Conservation (phyloP, 2,888 invertebrate genomes). For the Nemurella pictetii region DNA sequence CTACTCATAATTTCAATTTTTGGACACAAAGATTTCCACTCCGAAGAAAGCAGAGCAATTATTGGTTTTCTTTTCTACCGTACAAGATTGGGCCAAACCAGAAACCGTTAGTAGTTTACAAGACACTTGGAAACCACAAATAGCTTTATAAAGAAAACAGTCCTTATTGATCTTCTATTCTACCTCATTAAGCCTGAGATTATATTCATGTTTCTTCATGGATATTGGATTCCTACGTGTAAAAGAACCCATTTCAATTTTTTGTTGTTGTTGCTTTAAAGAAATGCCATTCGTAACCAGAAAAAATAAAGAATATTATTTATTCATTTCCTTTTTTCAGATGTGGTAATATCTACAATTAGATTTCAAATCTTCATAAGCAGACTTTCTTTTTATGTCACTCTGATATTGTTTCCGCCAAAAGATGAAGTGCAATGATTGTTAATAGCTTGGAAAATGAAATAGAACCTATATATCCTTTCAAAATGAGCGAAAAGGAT, state of each 20-base stretch:
- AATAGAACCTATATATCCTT: neutral
- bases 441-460: neutral
- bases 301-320: neutral
- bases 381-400: neutral
- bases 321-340: neutral
- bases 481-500: neutral
- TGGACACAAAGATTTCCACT: slow-evolving; percentile 14
- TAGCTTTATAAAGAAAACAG: slow-evolving; percentile 19
- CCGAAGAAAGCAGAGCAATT: slow-evolving; percentile 4
- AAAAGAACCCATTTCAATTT: neutral
- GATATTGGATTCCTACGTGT: slow-evolving; percentile 4
- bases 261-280: neutral
- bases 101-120: slow-evolving; percentile 24
- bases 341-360: neutral
- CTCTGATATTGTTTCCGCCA: too few relatives aligned
- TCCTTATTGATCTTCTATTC: slow-evolving; percentile 22
- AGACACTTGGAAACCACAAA: slow-evolving; percentile 20
- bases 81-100: neutral
- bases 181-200: slow-evolving; percentile 6
- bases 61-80: neutral
- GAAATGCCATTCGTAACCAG: neutral
- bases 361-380: neutral
- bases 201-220: neutral
- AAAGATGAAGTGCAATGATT: neutral
- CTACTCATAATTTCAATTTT: slow-evolving; percentile 12